Percentiles rank a stretch among this genome's conserved stretches.
These are phyloP conservation scores for Cepaea hortensis DNA, from an alignment of 2,888 invertebrate species.

Conservation along the genomic window DNA sequence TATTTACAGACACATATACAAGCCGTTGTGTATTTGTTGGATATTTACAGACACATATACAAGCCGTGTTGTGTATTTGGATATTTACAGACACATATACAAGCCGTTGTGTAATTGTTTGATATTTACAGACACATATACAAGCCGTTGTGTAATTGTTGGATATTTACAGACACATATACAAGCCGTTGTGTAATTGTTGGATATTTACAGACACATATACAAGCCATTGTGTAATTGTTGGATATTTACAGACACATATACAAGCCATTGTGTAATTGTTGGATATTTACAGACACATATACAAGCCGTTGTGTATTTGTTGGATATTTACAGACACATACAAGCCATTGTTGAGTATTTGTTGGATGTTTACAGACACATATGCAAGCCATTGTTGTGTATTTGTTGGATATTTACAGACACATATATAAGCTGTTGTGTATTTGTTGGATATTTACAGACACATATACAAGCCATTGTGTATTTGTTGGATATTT, in stretches of 20 bases:
- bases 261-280: slow-evolving; percentile 13
- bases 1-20: slow-evolving; percentile 43
- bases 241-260: slow-evolving; percentile 32
- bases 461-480: slow-evolving; percentile 47
- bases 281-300: slow-evolving; percentile 27
- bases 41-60: slow-evolving; percentile 40
- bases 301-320: slow-evolving; percentile 40
- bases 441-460: too few species aligned
- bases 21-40: slow-evolving; percentile 16
- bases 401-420: too few species aligned
- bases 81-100: too few species aligned
- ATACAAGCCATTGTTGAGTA: too few species aligned
- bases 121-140: too few species aligned
- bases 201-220: too few species aligned
- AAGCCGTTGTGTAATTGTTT: too few species aligned
- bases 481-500: not conserved
- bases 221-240: too few species aligned
- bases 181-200: slow-evolving; percentile 23
- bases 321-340: slow-evolving; percentile 28
- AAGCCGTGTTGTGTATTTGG: too few species aligned
- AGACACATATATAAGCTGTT: too few species aligned
- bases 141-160: too few species aligned
- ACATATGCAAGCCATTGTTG: slow-evolving; percentile 46
- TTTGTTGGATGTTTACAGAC: too few species aligned
- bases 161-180: slow-evolving; percentile 36